phyloP scores from a whole-genome alignment of 2,113 vertebrate species.

The Amphilophus citrinellus region DNA sequence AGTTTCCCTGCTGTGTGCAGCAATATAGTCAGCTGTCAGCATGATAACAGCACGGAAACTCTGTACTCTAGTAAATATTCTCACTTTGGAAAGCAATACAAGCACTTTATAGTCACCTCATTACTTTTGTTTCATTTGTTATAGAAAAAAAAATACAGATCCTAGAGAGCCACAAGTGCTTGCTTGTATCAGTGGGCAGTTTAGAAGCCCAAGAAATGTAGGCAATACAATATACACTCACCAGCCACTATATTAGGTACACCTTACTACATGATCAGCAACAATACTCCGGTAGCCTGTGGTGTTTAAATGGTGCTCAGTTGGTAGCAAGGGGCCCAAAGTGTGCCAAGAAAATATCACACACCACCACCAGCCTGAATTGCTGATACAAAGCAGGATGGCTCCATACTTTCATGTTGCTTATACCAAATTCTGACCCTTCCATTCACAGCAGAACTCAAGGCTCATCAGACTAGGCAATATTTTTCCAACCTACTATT shows the following conservation, averaged over 20 bases:
- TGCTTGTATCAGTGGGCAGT: neutral
- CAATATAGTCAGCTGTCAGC: conserved; percentile 23
- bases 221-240: no score
- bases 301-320: neutral
- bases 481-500: no score
- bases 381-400: neutral
- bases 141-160: neutral
- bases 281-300: neutral
- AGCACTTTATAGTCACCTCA: neutral
- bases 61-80: neutral
- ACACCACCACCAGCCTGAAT: neutral
- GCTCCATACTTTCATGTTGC: no score
- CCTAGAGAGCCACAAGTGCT: neutral
- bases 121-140: neutral
- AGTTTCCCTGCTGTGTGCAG: conserved; percentile 9
- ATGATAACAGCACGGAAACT: conserved; percentile 19
- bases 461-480: no score
- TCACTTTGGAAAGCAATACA: conserved; percentile 8
- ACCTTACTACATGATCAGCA: neutral
- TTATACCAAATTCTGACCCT: no score
- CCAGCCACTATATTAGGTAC: no score
- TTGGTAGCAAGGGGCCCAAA: neutral
- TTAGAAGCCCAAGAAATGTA: neutral
- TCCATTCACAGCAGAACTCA: no score
- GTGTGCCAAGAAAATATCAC: neutral